Evolutionary conservation across 1,140 invertebrate species (phyloP).

Genomic region (Ostrea denselamellosa): DNA sequence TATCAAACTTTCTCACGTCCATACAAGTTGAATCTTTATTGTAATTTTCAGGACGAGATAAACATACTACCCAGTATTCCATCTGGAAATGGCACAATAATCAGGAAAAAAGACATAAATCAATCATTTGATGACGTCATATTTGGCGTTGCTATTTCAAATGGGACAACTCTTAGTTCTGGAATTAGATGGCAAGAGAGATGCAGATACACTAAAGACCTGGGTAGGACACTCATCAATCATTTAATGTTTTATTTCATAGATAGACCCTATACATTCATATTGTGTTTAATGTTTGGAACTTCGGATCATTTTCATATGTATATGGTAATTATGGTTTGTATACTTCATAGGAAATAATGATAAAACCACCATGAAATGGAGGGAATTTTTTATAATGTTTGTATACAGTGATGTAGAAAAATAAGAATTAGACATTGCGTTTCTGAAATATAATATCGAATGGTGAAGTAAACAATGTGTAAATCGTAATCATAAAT

Average conservation of each 20-base stretch:
- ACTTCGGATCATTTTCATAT: too few species aligned
- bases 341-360: too few species aligned
- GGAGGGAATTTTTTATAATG: too few species aligned
- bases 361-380: too few species aligned
- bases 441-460: background rate
- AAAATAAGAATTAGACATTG: too few species aligned
- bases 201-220: background rate
- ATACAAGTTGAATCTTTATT: background rate
- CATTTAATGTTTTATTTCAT: background rate
- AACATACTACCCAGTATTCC: background rate
- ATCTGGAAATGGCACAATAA: background rate
- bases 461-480: too few species aligned
- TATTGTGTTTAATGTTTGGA: background rate
- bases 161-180: background rate
- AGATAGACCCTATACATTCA: background rate
- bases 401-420: too few species aligned
- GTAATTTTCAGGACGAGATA: slow-evolving; percentile 7
- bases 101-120: background rate
- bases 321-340: too few species aligned
- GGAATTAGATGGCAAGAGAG: slow-evolving; percentile 1
- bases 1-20: too few species aligned
- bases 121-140: background rate
- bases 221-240: background rate
- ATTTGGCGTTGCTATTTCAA: background rate
- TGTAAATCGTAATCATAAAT: too few species aligned